Conservation (phyloP, 1,140 invertebrate genomes). For the Proales similis region DNA sequence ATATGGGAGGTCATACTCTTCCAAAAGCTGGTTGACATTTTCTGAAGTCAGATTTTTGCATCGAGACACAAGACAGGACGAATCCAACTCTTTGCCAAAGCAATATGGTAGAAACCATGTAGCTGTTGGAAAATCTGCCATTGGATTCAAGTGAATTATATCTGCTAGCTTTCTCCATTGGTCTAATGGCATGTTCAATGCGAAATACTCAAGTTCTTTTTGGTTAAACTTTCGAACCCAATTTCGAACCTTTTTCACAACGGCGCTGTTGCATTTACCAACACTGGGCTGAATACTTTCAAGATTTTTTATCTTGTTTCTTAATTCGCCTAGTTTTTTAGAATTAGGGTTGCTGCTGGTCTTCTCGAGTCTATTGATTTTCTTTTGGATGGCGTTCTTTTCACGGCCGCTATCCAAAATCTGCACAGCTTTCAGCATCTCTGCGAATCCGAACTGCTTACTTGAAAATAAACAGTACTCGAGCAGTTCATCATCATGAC, state of each 20-base stretch:
- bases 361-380: slow-evolving; percentile 44
- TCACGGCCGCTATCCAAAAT: slow-evolving; percentile 46
- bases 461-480: slow-evolving; percentile 42
- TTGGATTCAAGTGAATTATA: slow-evolving; percentile 46
- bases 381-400: slow-evolving; percentile 45
- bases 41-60: slow-evolving; percentile 42
- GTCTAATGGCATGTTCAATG: slow-evolving; percentile 45
- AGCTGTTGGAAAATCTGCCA: slow-evolving; percentile 45
- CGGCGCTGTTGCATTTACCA: slow-evolving; percentile 25
- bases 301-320: slow-evolving; percentile 48
- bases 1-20: slow-evolving; percentile 43
- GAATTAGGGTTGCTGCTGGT: slow-evolving; percentile 42
- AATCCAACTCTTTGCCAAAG: slow-evolving; percentile 42
- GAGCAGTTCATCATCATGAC: slow-evolving; percentile 45
- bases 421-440: slow-evolving; percentile 46
- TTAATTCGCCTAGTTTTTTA: slow-evolving; percentile 45
- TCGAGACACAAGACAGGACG: slow-evolving; percentile 40
- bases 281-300: slow-evolving; percentile 43
- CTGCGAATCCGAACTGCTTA: slow-evolving; percentile 46
- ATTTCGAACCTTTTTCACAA: slow-evolving; percentile 41
- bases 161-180: slow-evolving; percentile 50
- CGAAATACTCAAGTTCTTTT: slow-evolving; percentile 46
- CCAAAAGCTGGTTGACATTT: slow-evolving; percentile 44
- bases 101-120: slow-evolving; percentile 49
- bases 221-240: slow-evolving; percentile 43